These are phyloP conservation scores for Apantesis nais DNA, from an alignment of 2,888 invertebrate species.

Conservation along the genomic window DNA sequence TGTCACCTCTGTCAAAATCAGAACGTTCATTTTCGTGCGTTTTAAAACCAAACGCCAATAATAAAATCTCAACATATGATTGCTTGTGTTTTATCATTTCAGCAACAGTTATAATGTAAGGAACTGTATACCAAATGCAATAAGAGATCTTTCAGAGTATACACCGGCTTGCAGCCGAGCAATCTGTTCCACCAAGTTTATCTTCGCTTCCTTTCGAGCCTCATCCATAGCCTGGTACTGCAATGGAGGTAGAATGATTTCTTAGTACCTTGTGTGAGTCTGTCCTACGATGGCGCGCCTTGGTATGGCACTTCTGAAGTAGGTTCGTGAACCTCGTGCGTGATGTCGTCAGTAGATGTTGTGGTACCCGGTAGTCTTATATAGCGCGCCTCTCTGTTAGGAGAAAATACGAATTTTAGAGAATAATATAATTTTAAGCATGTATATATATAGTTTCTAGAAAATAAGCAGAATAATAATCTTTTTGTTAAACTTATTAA, in stretches of 20 bases:
- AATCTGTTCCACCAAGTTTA: background rate
- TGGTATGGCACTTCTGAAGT: slow-evolving; percentile 57
- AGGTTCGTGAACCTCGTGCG: slow-evolving; percentile 33
- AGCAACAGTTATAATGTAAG: background rate
- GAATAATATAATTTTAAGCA: background rate
- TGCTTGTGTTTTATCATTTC: background rate
- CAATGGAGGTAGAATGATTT: slow-evolving; percentile 16
- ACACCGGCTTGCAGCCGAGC: background rate
- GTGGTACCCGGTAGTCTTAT: slow-evolving; percentile 66
- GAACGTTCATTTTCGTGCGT: background rate
- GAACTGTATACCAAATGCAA: background rate
- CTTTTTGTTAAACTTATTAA: background rate
- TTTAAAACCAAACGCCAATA: background rate
- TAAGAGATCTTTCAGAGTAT: background rate
- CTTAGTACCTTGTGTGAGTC: background rate
- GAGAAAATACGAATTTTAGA: background rate
- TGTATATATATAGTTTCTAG: background rate
- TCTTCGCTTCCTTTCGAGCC: slow-evolving; percentile 18
- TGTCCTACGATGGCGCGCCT: slow-evolving; percentile 55
- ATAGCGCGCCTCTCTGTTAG: slow-evolving; percentile 68
- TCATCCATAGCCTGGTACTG: background rate
- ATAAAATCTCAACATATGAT: background rate
- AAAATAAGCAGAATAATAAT: no score
- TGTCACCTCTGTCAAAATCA: background rate
- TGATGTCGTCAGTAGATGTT: slow-evolving; percentile 46